Conservation (phyloP, 2,797 vertebrate species). For the Trachops cirrhosus region DNA sequence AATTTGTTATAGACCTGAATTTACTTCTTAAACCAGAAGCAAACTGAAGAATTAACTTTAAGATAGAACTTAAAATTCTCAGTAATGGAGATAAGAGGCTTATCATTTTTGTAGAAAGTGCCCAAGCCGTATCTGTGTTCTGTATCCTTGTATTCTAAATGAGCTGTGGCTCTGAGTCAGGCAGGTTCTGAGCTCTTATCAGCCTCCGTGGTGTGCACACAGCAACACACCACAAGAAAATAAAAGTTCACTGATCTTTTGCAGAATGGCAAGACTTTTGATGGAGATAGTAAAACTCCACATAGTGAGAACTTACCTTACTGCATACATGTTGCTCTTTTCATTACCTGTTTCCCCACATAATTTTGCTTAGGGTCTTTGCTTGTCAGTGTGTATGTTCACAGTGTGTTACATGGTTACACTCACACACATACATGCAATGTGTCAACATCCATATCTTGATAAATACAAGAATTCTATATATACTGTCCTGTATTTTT, state of each 20-base stretch:
- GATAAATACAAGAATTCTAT: background rate
- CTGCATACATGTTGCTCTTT: rapidly evolving
- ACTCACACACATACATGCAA: background rate
- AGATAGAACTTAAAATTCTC: constrained; percentile 53
- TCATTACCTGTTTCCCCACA: background rate
- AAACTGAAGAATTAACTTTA: constrained; percentile 27
- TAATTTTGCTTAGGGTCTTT: background rate
- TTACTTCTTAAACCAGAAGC: constrained; percentile 40
- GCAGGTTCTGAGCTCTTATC: background rate
- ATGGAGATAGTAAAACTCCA: background rate
- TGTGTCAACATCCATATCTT: background rate
- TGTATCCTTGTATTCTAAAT: background rate
- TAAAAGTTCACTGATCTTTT: background rate
- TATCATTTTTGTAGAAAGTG: background rate
- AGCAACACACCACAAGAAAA: background rate
- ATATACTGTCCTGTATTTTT: background rate
- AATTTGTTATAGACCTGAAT: constrained; percentile 8
- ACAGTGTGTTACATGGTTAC: background rate
- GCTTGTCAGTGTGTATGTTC: background rate
- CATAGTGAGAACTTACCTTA: background rate
- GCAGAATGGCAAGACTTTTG: background rate
- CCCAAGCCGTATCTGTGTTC: background rate
- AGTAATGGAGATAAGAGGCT: constrained; percentile 48
- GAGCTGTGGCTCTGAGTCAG: constrained; percentile 10
- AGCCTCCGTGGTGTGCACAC: rapidly evolving